Conservation (phyloP, 2,113 vertebrate species). For the Cricetomys ansorgei region DNA sequence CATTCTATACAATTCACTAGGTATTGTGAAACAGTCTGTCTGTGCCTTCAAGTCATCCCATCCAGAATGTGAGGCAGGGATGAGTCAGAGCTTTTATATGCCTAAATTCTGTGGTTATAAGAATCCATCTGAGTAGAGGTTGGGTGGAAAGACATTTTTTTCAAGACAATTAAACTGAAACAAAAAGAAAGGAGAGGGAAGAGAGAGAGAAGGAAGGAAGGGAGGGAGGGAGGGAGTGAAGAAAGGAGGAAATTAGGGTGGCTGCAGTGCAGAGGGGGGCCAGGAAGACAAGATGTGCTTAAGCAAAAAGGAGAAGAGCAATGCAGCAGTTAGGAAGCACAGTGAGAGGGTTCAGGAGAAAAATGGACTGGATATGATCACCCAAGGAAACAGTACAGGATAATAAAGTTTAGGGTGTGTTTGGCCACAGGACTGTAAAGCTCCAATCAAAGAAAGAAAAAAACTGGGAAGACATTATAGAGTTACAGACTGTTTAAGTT, state of each 20-base stretch:
- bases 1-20: background rate
- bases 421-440: background rate
- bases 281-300: background rate
- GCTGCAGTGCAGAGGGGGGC: no score
- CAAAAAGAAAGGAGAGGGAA: background rate
- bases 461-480: background rate
- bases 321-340: background rate
- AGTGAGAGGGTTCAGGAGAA: background rate
- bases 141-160: background rate
- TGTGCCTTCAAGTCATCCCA: background rate
- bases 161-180: background rate
- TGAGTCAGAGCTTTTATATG: background rate
- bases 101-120: background rate
- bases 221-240: no score
- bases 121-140: background rate
- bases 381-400: background rate
- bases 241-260: no score
- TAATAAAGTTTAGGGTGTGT: background rate
- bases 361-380: background rate
- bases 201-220: rapidly evolving
- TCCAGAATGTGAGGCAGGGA: background rate
- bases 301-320: background rate
- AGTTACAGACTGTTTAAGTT: background rate
- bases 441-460: background rate
- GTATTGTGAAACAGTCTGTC: background rate